Evolutionary conservation across 2,888 invertebrate species (phyloP), one percentile per base, ranked within the genome.

Genomic region (Clepsis dumicolana): DNA sequence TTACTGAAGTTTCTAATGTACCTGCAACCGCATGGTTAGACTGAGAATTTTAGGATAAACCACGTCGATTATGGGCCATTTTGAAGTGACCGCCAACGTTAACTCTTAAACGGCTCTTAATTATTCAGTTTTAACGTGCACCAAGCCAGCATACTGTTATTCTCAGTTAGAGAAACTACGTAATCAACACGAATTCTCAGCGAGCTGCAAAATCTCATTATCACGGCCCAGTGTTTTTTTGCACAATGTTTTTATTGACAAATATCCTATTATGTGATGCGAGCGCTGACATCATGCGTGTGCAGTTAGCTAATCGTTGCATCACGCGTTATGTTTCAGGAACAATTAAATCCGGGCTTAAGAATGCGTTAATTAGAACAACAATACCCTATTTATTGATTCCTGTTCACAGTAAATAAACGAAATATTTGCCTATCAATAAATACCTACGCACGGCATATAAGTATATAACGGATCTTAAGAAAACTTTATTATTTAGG

Each of bases 311-410:
- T 60, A 41, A 53, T 57, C 41, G 25, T 79, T 76, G 70, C 72
- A 41, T 74, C 74, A 79, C 56, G 24, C 27, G 70, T 79, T 80
- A 76, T 73, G 74, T 68, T 74, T 65, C 70, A 73, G 74, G 75
- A 76, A 79, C 72, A 72, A 59, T 12, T 16, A 21, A 25, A 48
- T 21, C 48, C 21, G 48, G 10, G 21, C 48, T 48, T 12, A 12
- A 41, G 10, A 48, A 35, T n/a, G 56, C 18, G n/a, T 14, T 32
- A 35, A 35, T 35, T 35, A 35, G 5, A 7, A 7, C 0, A 14
- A 24, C 21, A 56, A 56, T 14, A 14, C 32, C 21, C 56, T 35
- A 56, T 56, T 56, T 32, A 54, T 18, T 12, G 12, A 48, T 21
- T 21, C 21, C 0, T 2, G 12, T 12, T 21, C 18, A 21, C 12